Evolutionary conservation across 2,797 vertebrate genomes (phyloP), one percentile per base, ranked within the genome.

Genomic region (Cygnus olor): DNA sequence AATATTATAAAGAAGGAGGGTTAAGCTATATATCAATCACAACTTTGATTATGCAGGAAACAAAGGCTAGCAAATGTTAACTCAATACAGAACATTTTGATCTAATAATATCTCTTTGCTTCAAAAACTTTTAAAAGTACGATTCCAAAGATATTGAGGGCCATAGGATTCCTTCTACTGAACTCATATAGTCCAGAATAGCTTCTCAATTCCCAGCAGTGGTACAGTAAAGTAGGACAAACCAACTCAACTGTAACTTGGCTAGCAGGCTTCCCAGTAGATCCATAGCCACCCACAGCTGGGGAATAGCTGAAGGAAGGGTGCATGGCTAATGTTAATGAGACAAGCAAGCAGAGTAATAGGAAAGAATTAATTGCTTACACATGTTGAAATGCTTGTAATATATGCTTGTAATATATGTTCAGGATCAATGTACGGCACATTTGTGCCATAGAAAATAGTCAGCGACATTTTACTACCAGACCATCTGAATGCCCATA

Each of bases 11-110:
- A 80, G 78, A 80, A n/a, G 5, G 73, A 89, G 61, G 83, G 83
- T 91, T 96, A 90, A 91, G 74, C 11, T 91, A 65, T 91, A 58
- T 90, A 96, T 96, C 94, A 96, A 92, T 95, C 96, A 91, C 56
- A 69, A 73, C 53, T 90, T 71, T 80, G 78, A 94, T 94, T 94
- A 89, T 91, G 88, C 64, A 90, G 53, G 57, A 89, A 94, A 89
- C 72, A 91, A 91, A 94, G 18, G 22, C 78, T 85, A 88, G 25
- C 16, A 95, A 96, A 94, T 86, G 51, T 79, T 80, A 61, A 63
- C 47, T 85, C 87, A 71, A 70, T 82, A 82, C 16, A 84, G 87
- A 95, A 79, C 58, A 83, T 81, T 91, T 87, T 86, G 42, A 87
- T 93, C 57, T 93, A 93, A 93, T 92, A 94, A 70, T 88, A 88